Evolutionary conservation across 2,797 vertebrate genomes (phyloP).

Genomic region (Melopsittacus undulatus): DNA sequence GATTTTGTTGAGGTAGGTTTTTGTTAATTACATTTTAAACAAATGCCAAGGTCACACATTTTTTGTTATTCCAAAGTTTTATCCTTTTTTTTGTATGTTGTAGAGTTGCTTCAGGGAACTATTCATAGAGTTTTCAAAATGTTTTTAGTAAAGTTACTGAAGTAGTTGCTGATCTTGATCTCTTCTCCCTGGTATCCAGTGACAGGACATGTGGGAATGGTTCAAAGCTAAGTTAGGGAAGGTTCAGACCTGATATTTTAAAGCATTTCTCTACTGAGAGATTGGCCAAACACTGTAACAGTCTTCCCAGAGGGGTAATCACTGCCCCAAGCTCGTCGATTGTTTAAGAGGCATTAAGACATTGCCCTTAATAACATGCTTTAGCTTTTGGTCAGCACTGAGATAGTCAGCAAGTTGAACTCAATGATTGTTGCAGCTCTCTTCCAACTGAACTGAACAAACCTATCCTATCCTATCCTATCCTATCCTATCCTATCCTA

Average conservation of each 20-base stretch:
- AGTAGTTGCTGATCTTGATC: neutral
- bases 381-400: neutral
- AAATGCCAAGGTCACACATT: neutral
- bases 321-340: neutral
- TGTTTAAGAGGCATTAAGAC: neutral
- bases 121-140: neutral
- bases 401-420: neutral
- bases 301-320: neutral
- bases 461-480: neutral
- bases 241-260: neutral
- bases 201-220: rapidly evolving
- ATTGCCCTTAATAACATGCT: neutral
- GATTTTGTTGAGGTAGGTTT: neutral
- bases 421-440: neutral
- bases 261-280: neutral
- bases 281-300: neutral
- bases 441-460: neutral
- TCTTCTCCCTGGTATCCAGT: neutral
- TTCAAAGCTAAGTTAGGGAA: neutral
- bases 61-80: neutral
- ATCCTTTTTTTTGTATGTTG: neutral
- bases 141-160: neutral
- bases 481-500: no score
- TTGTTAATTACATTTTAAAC: neutral
- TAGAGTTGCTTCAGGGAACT: neutral